Evolutionary conservation across 2,113 vertebrate genomes (phyloP).

Genomic region (Serilophus lunatus): DNA sequence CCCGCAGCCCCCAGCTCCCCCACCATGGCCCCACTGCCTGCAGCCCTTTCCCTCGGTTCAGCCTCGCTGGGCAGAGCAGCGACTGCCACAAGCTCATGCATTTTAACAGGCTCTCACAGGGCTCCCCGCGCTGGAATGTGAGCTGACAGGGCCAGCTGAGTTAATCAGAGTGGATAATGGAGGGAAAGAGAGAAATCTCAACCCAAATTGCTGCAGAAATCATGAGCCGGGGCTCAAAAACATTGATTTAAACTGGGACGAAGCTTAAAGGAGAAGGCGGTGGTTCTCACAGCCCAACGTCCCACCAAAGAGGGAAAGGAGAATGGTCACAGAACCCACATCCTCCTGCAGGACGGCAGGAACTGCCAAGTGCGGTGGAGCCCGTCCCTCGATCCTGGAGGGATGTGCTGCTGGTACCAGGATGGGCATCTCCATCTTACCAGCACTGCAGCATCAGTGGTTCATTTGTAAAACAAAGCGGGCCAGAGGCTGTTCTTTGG

Average conservation of each 20-base stretch:
- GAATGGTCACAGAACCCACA: background rate
- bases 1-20: background rate
- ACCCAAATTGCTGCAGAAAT: conserved; percentile 71
- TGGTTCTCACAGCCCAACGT: fast-evolving
- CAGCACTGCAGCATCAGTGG: fast-evolving
- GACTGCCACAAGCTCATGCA: conserved; percentile 53
- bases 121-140: conserved; percentile 40
- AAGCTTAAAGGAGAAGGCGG: conserved; percentile 39
- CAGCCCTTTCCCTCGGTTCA: background rate
- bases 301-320: background rate
- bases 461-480: background rate
- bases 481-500: background rate
- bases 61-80: background rate
- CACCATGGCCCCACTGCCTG: background rate
- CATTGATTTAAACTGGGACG: conserved; percentile 47
- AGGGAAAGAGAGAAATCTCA: conserved; percentile 72
- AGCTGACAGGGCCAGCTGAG: conserved; percentile 75
- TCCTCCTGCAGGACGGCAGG: background rate
- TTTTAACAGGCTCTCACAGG: conserved; percentile 63
- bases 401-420: background rate
- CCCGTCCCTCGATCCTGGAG: fast-evolving
- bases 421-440: fast-evolving
- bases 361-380: fast-evolving
- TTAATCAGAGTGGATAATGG: conserved; percentile 79
- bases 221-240: conserved; percentile 62